Conservation (phyloP, 2,888 invertebrate species). For the Epiblema foenella region DNA sequence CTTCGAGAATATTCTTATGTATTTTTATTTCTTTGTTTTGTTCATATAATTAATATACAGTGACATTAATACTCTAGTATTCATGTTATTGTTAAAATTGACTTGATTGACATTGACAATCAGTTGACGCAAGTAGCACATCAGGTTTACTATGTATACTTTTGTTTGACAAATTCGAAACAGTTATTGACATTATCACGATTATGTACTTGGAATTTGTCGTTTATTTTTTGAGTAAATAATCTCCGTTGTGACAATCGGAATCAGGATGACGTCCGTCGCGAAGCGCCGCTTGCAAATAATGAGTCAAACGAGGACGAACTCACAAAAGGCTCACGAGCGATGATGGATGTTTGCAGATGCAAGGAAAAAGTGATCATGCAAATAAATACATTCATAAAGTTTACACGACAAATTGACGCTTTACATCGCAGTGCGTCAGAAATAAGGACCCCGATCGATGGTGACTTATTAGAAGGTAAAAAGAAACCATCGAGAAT, state of each 20-base stretch:
- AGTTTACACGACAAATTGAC: conserved; percentile 68
- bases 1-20: conserved; percentile 1
- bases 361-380: conserved; percentile 70
- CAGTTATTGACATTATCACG: conserved; percentile 27
- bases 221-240: conserved; percentile 25
- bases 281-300: conserved; percentile 61
- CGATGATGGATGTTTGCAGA: conserved; percentile 74
- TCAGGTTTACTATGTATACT: conserved; percentile 23
- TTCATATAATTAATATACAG: background rate
- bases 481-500: conserved; percentile 58
- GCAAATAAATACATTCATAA: conserved; percentile 68
- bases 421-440: conserved; percentile 53
- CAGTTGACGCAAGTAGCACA: conserved; percentile 40
- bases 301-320: conserved; percentile 72
- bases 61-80: background rate
- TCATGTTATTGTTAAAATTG: conserved; percentile 1
- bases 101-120: conserved; percentile 28
- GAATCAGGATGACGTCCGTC: conserved; percentile 56
- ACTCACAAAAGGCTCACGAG: conserved; percentile 74
- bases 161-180: conserved; percentile 27
- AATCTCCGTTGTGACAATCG: conserved; percentile 46
- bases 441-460: conserved; percentile 49
- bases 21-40: background rate
- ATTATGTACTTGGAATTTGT: conserved; percentile 25
- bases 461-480: conserved; percentile 38